Evolutionary conservation across 2,888 invertebrate genomes (phyloP), one percentile per base, ranked within the genome.

Genomic region (Gymnosoma rotundatum): DNA sequence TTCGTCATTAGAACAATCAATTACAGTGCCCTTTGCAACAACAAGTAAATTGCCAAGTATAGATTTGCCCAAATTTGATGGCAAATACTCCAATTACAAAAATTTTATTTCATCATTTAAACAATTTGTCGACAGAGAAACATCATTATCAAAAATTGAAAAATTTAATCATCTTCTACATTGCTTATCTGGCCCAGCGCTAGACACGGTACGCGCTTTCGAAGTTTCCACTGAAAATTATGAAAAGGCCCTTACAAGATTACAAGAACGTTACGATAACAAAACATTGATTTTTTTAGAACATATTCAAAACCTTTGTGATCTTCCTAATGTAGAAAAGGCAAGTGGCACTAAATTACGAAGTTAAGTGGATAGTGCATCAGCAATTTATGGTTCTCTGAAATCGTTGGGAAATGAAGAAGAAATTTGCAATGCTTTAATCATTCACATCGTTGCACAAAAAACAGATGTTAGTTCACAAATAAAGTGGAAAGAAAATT

Each of bases 401-500:
- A 69, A 69, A 18, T 42, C 69, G 2, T 21, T 69, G 5, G 70
- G 58, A 4, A 56, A 2, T 32, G 42, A 45, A 45, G 56, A 70
- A 45, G 58, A 54, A 25, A 56, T 56, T n/a, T 67, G 67, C 20
- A 67, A 67, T 12, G 52, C 67, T 6, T 38, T 45, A 45, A 61
- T 86, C 1, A 83, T 82, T 25, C 69, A 78, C 14, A 42, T 81
- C n/a, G 45, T 73, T 1, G 72, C 78, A 38, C 50, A 75, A 16
- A 84, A 83, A 52, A 63, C 73, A 36, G 83, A 83, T 45, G 25
- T 67, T 14, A 58, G 56, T 2, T 79, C 83, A 32, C 54, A 83
- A 63, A 66, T 54, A 12, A 83, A 83, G 42, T 86, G 83, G 78
- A 82, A 82, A 18, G 70, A 81, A 50, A 63, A 60, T 2, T 61